Evolutionary conservation across 1,140 invertebrate genomes (phyloP), one percentile per base, ranked within the genome.

Genomic region (Cyclina sinensis): DNA sequence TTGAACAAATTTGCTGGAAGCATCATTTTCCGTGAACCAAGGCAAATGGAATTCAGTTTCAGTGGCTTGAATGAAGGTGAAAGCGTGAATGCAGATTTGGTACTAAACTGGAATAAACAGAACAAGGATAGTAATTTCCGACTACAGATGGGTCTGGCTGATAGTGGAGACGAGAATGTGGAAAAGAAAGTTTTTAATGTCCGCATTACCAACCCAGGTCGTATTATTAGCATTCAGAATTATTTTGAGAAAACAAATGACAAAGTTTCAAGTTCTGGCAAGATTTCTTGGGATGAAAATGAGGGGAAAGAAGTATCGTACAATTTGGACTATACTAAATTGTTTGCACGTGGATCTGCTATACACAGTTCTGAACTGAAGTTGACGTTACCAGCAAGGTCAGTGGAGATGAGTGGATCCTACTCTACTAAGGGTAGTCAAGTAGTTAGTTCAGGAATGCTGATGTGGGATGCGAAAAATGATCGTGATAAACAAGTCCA

Each of bases 381-480:
- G 73, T 2, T 93, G 14, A 78, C 62, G 14, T 16, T 90, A n/a
- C 93, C 93, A 21, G 68, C 68, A 0, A 89, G 93, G 73, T 92
- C 87, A 46, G n/a, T 93, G 27, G 86, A 91, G 59, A 30, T 91
- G 0, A 46, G 86, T 39, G 84, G 89, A 35, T 57, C 73, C 0
- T 91, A 46, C 54, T 68, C 62, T 16, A 46, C 70, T 21, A 62
- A 57, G 18, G 32, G 12, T 1, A n/a, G 35, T 16, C 84, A 57
- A 43, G 81, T 86, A 32, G 48, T 79, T 14, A 27, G 90, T 0
- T 78, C 89, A 57, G 91, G 70, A 46, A 73, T 90, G 3, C 24
- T 94, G 18, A 76, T 91, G 48, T 94, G 94, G 94, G 93, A 94
- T 91, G 90, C 92, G 35, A 91, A 92, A 30, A 88, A 76, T n/a